Base-by-base conservation (phyloP, 2,888 invertebrate genomes). In the Dexiosoma caninum region DNA sequence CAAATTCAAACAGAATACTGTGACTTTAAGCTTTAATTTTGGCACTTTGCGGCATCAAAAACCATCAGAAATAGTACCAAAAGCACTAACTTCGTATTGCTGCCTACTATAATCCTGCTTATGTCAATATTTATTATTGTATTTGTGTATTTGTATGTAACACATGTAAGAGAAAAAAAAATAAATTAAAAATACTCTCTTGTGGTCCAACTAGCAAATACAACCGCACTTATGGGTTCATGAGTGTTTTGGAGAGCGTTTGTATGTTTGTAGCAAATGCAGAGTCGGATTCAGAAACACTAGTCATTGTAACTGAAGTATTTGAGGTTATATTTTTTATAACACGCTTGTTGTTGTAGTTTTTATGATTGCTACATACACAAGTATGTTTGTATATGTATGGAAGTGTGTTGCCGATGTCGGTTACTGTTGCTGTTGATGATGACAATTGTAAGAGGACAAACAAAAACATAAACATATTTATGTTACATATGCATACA, bases 191-290 rank as follows among this genome's bases (percentile, higher is more conserved):
- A 62, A 69, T 55, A 32, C 21, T 70, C 76, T 46, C 62, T 55
- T 55, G 76, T 77, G 69, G 70, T 55, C 69, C 69, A 77, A 77
- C 69, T 70, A 70, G 70, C 55, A 62, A 70, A 70, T 37, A 62
- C 46, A 77, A 66, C 66, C 64, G 35, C 55, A 53, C 59, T 60
- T 72, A 37, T 51, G 46, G 51, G 6, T 27, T 14, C 14, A 55
- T 46, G 46, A 69, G 53, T 62, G 62, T 9, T 37, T 77, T 62
- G 14, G 30, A 55, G 53, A 44, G 59, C 60, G 32, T 51, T 27
- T 40, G 49, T 21, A 19, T 62, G 35, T 23, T 46, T 66, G 30
- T 3, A 66, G 32, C 74, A 55, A 40, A 66, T 37, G 42, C 55
- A 42, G 32, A 12, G 55, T 46, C 64, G 46, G 37, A 64, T 8